These are phyloP conservation scores for Laothoe populi DNA, from an alignment of 2,888 invertebrate genomes.

Conservation along the genomic window DNA sequence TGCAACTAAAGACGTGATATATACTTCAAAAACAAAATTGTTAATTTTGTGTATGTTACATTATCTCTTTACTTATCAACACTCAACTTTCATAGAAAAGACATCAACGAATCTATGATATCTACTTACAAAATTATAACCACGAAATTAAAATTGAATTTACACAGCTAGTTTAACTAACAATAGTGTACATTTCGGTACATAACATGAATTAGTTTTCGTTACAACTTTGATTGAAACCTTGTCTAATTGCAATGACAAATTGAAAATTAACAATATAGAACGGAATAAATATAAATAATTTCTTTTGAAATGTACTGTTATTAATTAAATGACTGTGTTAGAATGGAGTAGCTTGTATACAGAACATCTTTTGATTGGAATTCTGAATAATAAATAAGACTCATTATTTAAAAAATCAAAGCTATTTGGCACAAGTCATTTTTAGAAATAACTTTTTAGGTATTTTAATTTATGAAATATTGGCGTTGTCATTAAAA, in stretches of 20 bases:
- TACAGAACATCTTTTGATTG: background rate
- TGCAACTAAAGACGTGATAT: background rate
- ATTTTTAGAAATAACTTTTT: background rate
- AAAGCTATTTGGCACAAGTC: background rate
- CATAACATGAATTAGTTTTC: background rate
- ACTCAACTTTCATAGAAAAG: constrained; percentile 45
- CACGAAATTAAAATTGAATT: background rate
- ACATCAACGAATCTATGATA: constrained; percentile 49
- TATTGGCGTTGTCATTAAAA: background rate
- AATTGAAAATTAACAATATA: background rate
- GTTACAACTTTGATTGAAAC: constrained; percentile 7
- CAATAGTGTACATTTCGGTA: background rate
- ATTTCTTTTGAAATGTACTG: background rate
- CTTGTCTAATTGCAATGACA: constrained; percentile 1
- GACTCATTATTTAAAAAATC: background rate
- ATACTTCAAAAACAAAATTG: background rate
- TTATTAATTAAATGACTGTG: constrained; percentile 1
- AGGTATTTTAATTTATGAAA: too few species aligned
- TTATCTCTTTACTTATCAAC: background rate
- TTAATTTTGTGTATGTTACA: background rate
- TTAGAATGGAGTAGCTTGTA: background rate
- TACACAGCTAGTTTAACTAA: background rate
- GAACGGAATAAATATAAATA: background rate
- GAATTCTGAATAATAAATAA: background rate
- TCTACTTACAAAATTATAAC: background rate